Conservation (phyloP, 2,113 vertebrate species). For the Chloropsis hardwickii region DNA sequence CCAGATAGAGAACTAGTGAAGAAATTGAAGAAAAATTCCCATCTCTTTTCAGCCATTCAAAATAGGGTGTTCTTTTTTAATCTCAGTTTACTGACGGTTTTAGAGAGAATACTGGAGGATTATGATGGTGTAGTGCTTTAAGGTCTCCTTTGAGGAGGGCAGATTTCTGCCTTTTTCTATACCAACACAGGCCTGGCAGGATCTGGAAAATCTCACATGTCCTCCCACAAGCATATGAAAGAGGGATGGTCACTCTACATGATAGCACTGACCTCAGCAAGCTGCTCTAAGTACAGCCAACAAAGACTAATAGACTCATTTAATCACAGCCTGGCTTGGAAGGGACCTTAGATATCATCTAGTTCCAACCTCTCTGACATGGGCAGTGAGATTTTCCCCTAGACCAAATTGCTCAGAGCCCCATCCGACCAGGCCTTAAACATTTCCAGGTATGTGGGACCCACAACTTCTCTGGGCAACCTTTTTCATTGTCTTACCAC, state of each 20-base stretch:
- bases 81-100: background rate
- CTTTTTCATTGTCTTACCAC: background rate
- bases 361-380: background rate
- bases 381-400: background rate
- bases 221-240: accelerated
- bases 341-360: background rate
- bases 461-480: background rate
- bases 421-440: background rate
- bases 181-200: background rate
- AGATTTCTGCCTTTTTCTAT: background rate
- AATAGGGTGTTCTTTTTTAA: background rate
- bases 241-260: background rate
- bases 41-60: background rate
- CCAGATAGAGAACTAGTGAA: background rate
- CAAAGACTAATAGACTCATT: background rate
- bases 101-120: background rate
- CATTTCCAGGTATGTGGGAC: background rate
- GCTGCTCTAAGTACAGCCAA: background rate
- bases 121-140: background rate
- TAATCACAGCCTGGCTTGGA: background rate
- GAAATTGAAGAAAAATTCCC: background rate
- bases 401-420: background rate
- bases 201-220: background rate
- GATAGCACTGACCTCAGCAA: background rate
- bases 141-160: background rate